phyloP scores from a whole-genome alignment of 1,140 invertebrate species.

The Aculops lycopersici region DNA sequence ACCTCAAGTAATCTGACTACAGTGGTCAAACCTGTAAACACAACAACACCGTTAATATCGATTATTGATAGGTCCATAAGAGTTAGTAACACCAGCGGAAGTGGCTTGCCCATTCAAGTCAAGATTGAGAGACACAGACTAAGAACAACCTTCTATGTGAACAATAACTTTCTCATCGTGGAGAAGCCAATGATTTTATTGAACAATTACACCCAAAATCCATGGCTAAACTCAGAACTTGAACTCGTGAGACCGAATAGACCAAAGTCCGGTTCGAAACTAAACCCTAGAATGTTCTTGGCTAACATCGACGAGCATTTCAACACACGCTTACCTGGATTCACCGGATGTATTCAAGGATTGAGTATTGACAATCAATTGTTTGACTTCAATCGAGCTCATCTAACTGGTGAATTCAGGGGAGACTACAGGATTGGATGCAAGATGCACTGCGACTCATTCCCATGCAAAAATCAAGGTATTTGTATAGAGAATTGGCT shows the following conservation, averaged over 20 bases:
- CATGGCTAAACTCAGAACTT: slow-evolving; percentile 14
- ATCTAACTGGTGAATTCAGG: slow-evolving; percentile 10
- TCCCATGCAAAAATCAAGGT: slow-evolving; percentile 54
- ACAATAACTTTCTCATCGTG: slow-evolving; percentile 35
- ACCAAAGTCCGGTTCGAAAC: slow-evolving; percentile 40
- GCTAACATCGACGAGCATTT: slow-evolving; percentile 34
- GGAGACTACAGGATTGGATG: slow-evolving; percentile 37
- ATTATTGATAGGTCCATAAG: no score
- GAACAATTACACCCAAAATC: slow-evolving; percentile 15
- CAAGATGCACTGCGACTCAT: slow-evolving; percentile 50
- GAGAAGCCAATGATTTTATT: slow-evolving; percentile 31
- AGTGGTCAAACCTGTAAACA: slow-evolving; percentile 20
- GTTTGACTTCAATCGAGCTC: slow-evolving; percentile 25
- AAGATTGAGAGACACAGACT: slow-evolving; percentile 34
- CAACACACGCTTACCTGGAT: slow-evolving; percentile 27
- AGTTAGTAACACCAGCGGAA: no score
- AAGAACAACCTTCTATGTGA: slow-evolving; percentile 42
- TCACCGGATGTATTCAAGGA: slow-evolving; percentile 56
- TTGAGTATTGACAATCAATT: slow-evolving; percentile 45
- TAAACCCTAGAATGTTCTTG: slow-evolving; percentile 52
- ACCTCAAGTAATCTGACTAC: background rate
- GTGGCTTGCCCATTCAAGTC: slow-evolving; percentile 45
- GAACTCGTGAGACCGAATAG: slow-evolving; percentile 44
- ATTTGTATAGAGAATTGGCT: slow-evolving; percentile 54
- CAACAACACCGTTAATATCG: no score